Conservation (phyloP, 2,888 invertebrate genomes). For the Tachina lurida region DNA sequence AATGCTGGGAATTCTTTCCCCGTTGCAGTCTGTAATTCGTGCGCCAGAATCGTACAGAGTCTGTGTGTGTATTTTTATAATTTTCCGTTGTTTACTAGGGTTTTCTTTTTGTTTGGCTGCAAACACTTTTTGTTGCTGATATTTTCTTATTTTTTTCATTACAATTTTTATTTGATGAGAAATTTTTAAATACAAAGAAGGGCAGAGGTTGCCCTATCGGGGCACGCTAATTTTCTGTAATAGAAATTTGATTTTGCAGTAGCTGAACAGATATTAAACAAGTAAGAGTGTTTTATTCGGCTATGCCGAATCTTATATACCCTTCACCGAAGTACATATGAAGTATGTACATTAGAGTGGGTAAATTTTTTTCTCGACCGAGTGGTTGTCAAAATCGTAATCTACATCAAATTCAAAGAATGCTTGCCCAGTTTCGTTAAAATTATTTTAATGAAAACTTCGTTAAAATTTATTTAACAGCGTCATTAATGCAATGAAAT, state of each 20-base stretch:
- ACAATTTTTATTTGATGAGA: conserved; percentile 17
- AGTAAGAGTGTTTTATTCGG: no score
- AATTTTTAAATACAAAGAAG: conserved; percentile 39
- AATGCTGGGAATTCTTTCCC: conserved; percentile 71
- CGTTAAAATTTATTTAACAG: no score
- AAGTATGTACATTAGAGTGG: no score
- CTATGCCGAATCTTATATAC: no score
- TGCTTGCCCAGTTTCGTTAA: no score
- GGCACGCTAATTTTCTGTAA: not conserved
- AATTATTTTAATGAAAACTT: no score
- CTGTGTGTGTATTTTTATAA: conserved; percentile 35
- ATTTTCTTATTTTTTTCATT: conserved; percentile 4
- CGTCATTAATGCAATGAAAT: no score
- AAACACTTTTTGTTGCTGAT: conserved; percentile 31
- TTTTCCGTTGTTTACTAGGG: not conserved
- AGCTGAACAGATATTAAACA: no score
- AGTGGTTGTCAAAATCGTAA: no score
- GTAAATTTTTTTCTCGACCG: no score
- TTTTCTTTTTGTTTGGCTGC: conserved; percentile 22
- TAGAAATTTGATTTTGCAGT: not conserved
- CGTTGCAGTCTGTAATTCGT: conserved; percentile 33
- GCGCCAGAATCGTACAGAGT: conserved; percentile 48
- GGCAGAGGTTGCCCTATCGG: not conserved
- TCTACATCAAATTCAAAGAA: no score
- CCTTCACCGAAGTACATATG: no score